These are phyloP conservation scores for Cheumatopsyche charites DNA, from an alignment of 1,140 invertebrate species.

Conservation along the genomic window DNA sequence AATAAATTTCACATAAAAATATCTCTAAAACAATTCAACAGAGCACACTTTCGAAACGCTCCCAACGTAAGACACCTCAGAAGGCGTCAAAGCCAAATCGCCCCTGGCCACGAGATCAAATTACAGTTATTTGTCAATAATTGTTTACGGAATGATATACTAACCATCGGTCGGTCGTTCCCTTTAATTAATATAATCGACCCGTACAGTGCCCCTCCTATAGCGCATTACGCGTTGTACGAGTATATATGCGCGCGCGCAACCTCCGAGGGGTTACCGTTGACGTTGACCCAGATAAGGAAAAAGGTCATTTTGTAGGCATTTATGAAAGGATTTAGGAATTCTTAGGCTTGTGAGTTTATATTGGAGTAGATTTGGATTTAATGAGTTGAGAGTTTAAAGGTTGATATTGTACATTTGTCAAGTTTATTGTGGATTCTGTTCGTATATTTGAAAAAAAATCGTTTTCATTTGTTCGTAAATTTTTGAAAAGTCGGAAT, in stretches of 20 bases:
- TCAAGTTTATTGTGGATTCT: too few species aligned
- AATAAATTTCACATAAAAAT: background rate
- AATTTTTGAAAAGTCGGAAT: too few species aligned
- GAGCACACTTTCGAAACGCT: too few species aligned
- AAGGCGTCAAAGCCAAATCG: background rate
- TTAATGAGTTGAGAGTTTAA: too few species aligned
- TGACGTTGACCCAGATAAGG: background rate
- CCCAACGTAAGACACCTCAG: too few species aligned
- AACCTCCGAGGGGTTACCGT: too few species aligned
- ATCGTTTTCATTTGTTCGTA: too few species aligned
- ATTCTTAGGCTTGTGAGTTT: background rate
- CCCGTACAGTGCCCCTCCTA: background rate
- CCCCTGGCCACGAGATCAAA: background rate
- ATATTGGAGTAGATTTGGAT: too few species aligned
- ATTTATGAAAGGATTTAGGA: background rate
- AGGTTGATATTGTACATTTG: too few species aligned
- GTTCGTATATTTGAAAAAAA: too few species aligned
- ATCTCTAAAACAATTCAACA: background rate
- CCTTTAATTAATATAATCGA: conserved; percentile 23
- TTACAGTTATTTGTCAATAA: conserved; percentile 32
- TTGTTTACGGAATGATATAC: conserved; percentile 8
- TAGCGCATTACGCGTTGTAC: conserved; percentile 17
- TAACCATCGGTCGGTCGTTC: background rate
- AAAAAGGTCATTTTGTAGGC: background rate
- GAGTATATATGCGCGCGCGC: too few species aligned